Percentiles rank a stretch among this genome's conserved stretches.
Conservation (phyloP, 1,140 invertebrate genomes). For the Holotrichia oblita region DNA sequence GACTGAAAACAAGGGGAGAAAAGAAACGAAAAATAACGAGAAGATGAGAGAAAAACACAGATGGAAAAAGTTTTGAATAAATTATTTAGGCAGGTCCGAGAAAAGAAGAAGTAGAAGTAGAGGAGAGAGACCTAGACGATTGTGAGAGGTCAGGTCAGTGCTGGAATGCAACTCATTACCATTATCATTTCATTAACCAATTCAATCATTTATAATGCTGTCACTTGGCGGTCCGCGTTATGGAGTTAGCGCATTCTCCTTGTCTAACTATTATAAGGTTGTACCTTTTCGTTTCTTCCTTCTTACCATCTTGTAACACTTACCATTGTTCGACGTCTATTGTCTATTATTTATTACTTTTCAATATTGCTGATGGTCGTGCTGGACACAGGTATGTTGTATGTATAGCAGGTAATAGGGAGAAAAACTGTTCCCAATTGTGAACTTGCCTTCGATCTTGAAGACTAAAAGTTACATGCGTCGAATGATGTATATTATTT, state of each 20-base stretch:
- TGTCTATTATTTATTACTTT: conserved; percentile 35
- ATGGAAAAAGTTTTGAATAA: conserved; percentile 40
- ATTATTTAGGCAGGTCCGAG: conserved; percentile 45
- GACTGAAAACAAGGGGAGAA: background rate
- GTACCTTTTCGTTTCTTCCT: background rate
- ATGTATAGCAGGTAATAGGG: no score
- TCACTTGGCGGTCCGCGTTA: conserved; percentile 44
- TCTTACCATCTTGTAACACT: conserved; percentile 10
- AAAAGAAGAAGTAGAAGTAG: background rate
- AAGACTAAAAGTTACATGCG: no score
- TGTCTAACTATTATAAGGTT: background rate
- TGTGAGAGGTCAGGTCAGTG: conserved; percentile 50
- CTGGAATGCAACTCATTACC: conserved; percentile 55
- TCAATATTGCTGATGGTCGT: conserved; percentile 26
- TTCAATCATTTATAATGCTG: conserved; percentile 56
- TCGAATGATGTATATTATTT: no score
- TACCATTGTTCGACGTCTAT: conserved; percentile 24
- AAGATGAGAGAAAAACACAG: conserved; percentile 6
- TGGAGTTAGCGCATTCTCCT: background rate
- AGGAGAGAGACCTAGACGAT: conserved; percentile 37
- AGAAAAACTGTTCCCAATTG: no score
- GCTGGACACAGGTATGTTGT: background rate
- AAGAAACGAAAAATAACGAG: background rate
- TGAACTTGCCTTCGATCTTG: no score
- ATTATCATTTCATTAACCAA: conserved; percentile 57